A percentile compares a stretch with the other conserved stretches of the same genome.
Evolutionary conservation across 2,797 vertebrate species (phyloP).

Genomic region (Hemitrygon akajei): DNA sequence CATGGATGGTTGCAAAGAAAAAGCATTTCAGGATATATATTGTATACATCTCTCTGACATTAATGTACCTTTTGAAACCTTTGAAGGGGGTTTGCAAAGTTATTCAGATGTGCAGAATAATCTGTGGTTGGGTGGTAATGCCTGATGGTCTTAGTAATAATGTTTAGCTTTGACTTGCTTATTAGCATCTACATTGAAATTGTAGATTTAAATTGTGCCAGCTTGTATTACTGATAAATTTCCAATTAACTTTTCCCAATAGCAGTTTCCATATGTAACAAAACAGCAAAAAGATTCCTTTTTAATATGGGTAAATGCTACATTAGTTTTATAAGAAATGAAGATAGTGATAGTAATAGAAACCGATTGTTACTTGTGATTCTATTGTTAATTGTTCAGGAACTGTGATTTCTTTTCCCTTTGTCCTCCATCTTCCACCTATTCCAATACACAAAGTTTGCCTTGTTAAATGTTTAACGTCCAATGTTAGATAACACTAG

Average conservation of each 20-base stretch:
- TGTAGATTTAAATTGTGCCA: conserved; percentile 24
- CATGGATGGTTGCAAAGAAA: too few species aligned
- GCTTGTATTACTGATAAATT: not conserved
- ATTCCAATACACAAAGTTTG: not conserved
- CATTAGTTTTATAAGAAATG: not conserved
- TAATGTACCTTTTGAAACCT: too few species aligned
- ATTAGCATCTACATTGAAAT: not conserved
- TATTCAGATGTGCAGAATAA: not conserved
- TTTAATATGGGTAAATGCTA: not conserved
- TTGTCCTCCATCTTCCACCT: not conserved
- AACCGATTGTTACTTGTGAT: not conserved
- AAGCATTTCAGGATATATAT: too few species aligned
- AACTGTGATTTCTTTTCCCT: not conserved
- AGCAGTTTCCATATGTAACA: not conserved
- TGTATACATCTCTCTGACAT: too few species aligned
- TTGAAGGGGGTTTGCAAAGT: not conserved
- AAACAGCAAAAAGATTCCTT: not conserved
- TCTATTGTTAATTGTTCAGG: not conserved
- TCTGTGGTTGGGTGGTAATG: not conserved
- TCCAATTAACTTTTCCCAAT: not conserved
- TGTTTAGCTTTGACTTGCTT: not conserved
- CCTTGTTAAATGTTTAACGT: not conserved
- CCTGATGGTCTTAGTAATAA: not conserved
- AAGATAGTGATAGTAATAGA: not conserved
- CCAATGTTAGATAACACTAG: not conserved